These are phyloP conservation scores for Rynchops niger DNA, from an alignment of 2,113 vertebrate species.

Conservation along the genomic window DNA sequence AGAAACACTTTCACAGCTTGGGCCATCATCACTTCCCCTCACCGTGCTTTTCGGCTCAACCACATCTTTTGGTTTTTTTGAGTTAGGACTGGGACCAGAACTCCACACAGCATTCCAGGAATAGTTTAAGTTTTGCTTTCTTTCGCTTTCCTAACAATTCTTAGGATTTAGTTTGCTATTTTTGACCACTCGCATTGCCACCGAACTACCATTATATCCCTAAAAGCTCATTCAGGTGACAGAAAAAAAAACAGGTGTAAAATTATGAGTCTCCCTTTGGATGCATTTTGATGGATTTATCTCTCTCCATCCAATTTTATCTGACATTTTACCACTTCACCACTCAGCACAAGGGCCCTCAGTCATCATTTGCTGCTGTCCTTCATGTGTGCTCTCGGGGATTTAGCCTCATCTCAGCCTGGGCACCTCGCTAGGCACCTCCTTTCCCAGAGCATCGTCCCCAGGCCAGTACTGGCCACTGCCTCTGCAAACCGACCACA, in stretches of 20 bases:
- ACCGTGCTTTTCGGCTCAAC: background rate
- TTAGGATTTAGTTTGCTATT: background rate
- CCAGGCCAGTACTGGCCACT: too few species aligned
- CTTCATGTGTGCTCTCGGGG: background rate
- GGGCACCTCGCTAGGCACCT: fast-evolving
- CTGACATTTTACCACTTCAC: background rate
- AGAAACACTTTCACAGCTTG: background rate
- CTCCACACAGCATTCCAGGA: fast-evolving
- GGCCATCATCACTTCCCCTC: background rate
- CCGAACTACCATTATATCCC: background rate
- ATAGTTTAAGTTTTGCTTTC: background rate
- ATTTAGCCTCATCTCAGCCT: background rate
- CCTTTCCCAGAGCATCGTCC: background rate
- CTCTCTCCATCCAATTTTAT: background rate
- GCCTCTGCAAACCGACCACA: background rate
- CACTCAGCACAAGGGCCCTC: background rate
- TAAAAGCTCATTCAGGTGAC: background rate
- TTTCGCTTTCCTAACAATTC: background rate
- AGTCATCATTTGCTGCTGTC: background rate
- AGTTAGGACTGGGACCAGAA: background rate
- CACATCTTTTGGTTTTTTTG: background rate
- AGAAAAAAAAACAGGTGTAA: background rate
- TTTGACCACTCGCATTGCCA: background rate
- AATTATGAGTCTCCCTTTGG: background rate
- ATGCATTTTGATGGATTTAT: background rate